Evolutionary conservation across 2,888 invertebrate species (phyloP).

Genomic region (Nudaria mundana): DNA sequence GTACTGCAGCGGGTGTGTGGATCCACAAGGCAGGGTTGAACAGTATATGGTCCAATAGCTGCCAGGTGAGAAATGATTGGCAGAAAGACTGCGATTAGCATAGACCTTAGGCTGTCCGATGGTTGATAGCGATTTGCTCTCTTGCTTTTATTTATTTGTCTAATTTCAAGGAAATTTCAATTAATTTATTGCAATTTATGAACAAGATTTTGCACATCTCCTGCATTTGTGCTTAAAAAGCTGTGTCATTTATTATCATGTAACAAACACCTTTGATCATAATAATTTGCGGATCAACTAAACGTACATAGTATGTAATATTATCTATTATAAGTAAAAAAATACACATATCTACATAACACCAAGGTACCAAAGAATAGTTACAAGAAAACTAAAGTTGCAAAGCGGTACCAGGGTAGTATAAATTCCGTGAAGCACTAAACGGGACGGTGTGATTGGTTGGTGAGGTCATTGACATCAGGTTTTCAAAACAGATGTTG

Average conservation of each 20-base stretch:
- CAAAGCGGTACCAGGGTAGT: slow-evolving; percentile 33
- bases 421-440: slow-evolving; percentile 22
- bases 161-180: too few relatives aligned
- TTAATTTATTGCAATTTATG: background rate
- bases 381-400: slow-evolving; percentile 12
- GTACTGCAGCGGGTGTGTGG: slow-evolving; percentile 97
- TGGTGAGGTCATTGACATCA: slow-evolving; percentile 17
- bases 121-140: slow-evolving; percentile 69
- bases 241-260: background rate
- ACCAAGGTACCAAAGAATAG: background rate
- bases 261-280: background rate
- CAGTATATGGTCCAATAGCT: slow-evolving; percentile 99
- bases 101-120: slow-evolving; percentile 75
- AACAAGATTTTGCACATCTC: background rate
- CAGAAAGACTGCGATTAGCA: slow-evolving; percentile 92
- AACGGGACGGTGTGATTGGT: slow-evolving; percentile 18
- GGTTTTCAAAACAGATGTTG: slow-evolving; percentile 9
- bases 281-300: background rate
- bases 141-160: slow-evolving; percentile 52
- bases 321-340: background rate
- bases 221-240: slow-evolving; percentile 1
- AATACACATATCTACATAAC: background rate
- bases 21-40: slow-evolving; percentile 99
- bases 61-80: slow-evolving; percentile 94
- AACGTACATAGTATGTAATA: background rate